Conservation (phyloP, 2,888 invertebrate species). For the Pristionchus entomophagus region DNA sequence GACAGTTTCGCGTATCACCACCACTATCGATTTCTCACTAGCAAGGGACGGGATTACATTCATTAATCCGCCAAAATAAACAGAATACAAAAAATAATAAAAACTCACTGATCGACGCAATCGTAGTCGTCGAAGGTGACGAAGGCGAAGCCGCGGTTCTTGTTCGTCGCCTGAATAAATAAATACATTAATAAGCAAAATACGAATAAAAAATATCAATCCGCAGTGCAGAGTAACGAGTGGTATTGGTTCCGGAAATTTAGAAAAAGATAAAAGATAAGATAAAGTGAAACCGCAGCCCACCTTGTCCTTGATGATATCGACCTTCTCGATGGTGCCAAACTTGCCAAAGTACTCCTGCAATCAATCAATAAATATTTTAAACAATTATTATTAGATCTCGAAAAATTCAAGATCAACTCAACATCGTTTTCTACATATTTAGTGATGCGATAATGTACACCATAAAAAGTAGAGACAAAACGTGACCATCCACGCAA, state of each 20-base stretch:
- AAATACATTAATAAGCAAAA: neutral
- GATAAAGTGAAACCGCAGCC: slow-evolving; percentile 51
- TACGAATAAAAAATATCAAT: neutral
- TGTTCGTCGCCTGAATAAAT: slow-evolving; percentile 46
- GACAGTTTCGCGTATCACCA: no score
- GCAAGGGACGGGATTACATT: no score
- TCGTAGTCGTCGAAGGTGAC: slow-evolving; percentile 74
- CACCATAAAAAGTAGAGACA: no score
- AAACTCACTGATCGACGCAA: slow-evolving; percentile 73
- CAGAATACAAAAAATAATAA: no score
- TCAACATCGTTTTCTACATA: no score
- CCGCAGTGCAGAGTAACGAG: neutral
- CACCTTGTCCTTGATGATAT: slow-evolving; percentile 69
- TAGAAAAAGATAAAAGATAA: neutral
- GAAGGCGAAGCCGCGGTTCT: slow-evolving; percentile 72
- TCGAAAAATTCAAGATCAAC: no score
- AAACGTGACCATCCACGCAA: no score
- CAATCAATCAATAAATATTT: no score
- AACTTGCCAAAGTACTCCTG: slow-evolving; percentile 63
- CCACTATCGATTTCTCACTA: no score
- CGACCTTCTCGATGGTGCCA: slow-evolving; percentile 53
- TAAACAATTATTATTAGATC: no score
- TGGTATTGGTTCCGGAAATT: neutral
- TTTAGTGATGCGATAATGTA: no score
- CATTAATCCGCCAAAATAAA: no score